These are phyloP conservation scores for Drosophila jambulina DNA, from an alignment of 1,140 invertebrate genomes.

Conservation along the genomic window DNA sequence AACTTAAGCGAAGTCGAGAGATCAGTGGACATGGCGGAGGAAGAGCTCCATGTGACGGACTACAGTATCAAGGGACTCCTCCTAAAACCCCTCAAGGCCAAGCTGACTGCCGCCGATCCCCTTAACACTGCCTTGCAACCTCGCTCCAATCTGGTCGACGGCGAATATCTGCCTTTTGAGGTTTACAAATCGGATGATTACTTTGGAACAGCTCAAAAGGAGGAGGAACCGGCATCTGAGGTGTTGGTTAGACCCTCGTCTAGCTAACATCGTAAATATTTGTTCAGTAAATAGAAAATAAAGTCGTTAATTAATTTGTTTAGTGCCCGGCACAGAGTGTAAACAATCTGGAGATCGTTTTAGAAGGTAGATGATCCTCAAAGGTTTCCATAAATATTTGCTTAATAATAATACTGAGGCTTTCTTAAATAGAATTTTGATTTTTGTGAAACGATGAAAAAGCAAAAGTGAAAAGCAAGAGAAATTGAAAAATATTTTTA, in stretches of 20 bases:
- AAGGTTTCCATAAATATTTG: conserved; percentile 3
- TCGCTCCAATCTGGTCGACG: conserved; percentile 56
- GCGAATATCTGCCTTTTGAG: conserved; percentile 64
- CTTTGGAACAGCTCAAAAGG: conserved; percentile 42
- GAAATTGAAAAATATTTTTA: not conserved
- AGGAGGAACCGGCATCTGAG: not conserved
- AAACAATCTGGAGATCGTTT: not conserved
- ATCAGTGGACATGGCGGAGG: conserved; percentile 74
- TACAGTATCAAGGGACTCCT: conserved; percentile 78
- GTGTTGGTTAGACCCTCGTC: conserved; percentile 6
- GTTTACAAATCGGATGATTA: conserved; percentile 69
- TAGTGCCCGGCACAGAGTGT: not conserved
- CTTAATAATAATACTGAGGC: not conserved
- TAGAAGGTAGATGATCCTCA: not conserved
- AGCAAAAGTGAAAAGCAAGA: not conserved
- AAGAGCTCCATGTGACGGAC: conserved; percentile 77
- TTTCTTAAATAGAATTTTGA: not conserved
- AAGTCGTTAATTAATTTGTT: conserved; percentile 8
- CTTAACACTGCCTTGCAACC: not conserved
- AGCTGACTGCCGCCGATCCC: conserved; percentile 43
- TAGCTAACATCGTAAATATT: conserved; percentile 7
- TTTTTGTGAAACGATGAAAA: not conserved
- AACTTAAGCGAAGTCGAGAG: conserved; percentile 71
- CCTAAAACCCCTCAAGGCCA: conserved; percentile 71
- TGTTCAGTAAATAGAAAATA: conserved; percentile 20